phyloP scores from a whole-genome alignment of 2,797 vertebrate genomes.

The Sylvilagus floridanus region DNA sequence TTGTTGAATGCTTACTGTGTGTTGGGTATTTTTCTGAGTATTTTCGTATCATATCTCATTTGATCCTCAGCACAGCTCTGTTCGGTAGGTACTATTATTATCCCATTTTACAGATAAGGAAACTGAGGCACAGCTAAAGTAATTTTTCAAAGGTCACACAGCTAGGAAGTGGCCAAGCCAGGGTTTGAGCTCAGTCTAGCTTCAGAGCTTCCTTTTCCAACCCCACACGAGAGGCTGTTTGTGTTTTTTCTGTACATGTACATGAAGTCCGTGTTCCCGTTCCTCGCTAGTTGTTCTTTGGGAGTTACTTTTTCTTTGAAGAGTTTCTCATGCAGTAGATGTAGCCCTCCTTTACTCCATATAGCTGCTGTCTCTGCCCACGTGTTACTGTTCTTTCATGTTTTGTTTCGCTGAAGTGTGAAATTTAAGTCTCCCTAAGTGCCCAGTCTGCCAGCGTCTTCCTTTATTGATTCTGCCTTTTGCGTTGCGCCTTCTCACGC shows the following conservation, averaged over 20 bases:
- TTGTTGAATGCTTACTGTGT: neutral
- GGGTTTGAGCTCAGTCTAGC: neutral
- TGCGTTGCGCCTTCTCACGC: neutral
- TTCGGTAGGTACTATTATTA: neutral
- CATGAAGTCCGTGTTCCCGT: no score
- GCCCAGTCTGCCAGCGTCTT: neutral
- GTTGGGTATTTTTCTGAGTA: neutral
- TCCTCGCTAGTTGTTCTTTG: constrained; percentile 6
- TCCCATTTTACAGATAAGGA: neutral
- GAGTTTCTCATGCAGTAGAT: neutral
- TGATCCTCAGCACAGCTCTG: neutral
- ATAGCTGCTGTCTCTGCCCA: neutral
- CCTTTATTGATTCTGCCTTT: neutral
- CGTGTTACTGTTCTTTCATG: neutral
- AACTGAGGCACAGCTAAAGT: neutral
- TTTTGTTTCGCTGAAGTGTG: constrained; percentile 37
- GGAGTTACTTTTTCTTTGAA: neutral
- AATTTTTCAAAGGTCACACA: neutral
- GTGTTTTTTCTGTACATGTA: neutral
- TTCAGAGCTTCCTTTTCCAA: neutral
- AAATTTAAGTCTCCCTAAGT: neutral
- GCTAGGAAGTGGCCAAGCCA: neutral
- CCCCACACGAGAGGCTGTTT: neutral
- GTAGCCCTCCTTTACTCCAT: neutral
- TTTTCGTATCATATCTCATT: neutral